A percentile compares a stretch with the other conserved stretches of the same genome.
Evolutionary conservation across 1,140 invertebrate species (phyloP).

Genomic region (Cyphomyrmex costatus): DNA sequence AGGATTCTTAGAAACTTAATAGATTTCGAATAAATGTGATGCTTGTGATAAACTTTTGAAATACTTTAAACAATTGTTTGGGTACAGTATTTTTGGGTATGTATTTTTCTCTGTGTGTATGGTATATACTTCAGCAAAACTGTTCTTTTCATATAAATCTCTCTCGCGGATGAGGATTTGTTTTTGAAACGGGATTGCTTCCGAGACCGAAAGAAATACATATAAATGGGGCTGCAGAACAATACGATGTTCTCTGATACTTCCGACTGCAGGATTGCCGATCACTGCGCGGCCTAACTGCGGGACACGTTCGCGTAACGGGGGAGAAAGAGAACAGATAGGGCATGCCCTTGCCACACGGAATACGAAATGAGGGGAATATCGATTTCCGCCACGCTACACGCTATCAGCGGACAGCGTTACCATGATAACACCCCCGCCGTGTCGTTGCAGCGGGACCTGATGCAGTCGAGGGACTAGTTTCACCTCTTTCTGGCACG

Average conservation of each 20-base stretch:
- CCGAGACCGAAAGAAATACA: background rate
- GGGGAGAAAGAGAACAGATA: conserved; percentile 69
- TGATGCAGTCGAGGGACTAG: conserved; percentile 39
- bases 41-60: too few species aligned
- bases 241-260: background rate
- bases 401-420: conserved; percentile 83
- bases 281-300: conserved; percentile 40
- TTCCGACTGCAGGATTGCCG: background rate
- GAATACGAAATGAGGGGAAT: conserved; percentile 83
- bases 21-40: too few species aligned
- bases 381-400: conserved; percentile 82
- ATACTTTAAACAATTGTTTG: too few species aligned
- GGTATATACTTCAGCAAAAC: too few species aligned
- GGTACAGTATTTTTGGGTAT: too few species aligned
- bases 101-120: too few species aligned
- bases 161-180: background rate
- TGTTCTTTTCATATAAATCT: background rate
- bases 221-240: background rate
- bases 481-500: conserved; percentile 63
- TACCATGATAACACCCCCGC: conserved; percentile 84
- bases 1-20: too few species aligned
- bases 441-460: conserved; percentile 11
- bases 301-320: conserved; percentile 28
- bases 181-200: background rate
- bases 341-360: conserved; percentile 75